A percentile compares a stretch with the other conserved stretches of the same genome.
phyloP scores from a whole-genome alignment of 1,140 invertebrate species.

The Coelopa frigida region DNA sequence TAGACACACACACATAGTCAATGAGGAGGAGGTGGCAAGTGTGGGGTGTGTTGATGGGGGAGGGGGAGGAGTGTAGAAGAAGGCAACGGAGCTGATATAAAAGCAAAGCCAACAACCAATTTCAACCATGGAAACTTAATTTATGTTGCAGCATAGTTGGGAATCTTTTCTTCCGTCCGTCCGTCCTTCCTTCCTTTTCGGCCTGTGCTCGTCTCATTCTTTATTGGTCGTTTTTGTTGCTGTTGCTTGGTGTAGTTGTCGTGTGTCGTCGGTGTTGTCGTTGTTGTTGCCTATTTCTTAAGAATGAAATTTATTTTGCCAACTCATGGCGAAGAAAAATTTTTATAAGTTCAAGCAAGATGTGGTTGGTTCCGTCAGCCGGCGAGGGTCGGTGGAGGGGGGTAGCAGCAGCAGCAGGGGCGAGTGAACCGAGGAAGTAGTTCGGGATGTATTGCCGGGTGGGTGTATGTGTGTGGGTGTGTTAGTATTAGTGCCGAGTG shows the following conservation, averaged over 20 bases:
- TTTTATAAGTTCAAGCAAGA: conserved; percentile 46
- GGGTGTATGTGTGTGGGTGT: conserved; percentile 14
- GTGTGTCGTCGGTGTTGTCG: not conserved
- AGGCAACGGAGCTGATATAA: too few relatives aligned
- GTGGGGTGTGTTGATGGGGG: too few relatives aligned
- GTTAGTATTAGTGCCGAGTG: conserved; percentile 11
- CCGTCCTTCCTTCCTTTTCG: conserved; percentile 8
- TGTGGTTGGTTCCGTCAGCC: too few relatives aligned
- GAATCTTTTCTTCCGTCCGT: conserved; percentile 37
- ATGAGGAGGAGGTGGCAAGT: too few relatives aligned
- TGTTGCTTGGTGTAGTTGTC: not conserved
- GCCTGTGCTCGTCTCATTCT: conserved; percentile 16
- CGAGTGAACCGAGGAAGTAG: conserved; percentile 3
- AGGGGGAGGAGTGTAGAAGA: too few relatives aligned
- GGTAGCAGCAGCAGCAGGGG: conserved; percentile 3
- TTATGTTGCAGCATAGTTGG: conserved; percentile 45
- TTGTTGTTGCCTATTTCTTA: conserved; percentile 25
- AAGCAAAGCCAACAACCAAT: conserved; percentile 21
- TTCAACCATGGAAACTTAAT: conserved; percentile 46
- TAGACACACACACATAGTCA: too few relatives aligned
- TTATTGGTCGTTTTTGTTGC: conserved; percentile 21
- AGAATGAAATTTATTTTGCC: conserved; percentile 46
- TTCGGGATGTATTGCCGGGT: too few relatives aligned
- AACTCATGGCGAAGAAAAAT: conserved; percentile 45
- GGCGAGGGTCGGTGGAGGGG: not conserved